Evolutionary conservation across 2,888 invertebrate genomes (phyloP).

Genomic region (Cryptocephalus moraei): DNA sequence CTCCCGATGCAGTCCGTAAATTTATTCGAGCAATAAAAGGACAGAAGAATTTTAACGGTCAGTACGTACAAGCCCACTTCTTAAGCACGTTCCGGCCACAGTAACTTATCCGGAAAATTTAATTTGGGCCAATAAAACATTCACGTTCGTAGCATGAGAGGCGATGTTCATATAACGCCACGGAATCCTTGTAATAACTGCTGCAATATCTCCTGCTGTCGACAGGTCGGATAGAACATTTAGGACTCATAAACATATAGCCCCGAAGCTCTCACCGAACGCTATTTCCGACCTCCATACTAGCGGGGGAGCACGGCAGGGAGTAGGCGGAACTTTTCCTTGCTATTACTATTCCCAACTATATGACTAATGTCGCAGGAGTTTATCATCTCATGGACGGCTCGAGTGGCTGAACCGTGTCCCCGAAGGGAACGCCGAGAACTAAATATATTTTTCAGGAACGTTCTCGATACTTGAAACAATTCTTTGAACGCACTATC

Average conservation of each 20-base stretch:
- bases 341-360: too few relatives aligned
- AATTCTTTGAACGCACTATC: too few relatives aligned
- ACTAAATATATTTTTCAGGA: too few relatives aligned
- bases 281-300: too few relatives aligned
- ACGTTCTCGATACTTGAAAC: too few relatives aligned
- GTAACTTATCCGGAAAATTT: slow-evolving; percentile 33
- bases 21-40: not conserved
- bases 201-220: slow-evolving; percentile 28
- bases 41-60: not conserved
- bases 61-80: not conserved
- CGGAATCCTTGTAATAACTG: slow-evolving; percentile 35
- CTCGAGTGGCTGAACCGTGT: too few relatives aligned
- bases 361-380: too few relatives aligned
- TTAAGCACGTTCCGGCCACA: slow-evolving; percentile 7
- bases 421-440: too few relatives aligned
- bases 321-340: too few relatives aligned
- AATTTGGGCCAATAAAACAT: slow-evolving; percentile 36
- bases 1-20: not conserved
- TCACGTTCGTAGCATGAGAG: slow-evolving; percentile 26
- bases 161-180: slow-evolving; percentile 29
- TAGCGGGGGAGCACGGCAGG: too few relatives aligned
- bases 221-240: not conserved
- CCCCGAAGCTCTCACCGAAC: not conserved
- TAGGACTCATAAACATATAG: not conserved
- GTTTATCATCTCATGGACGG: too few relatives aligned